phyloP scores from a whole-genome alignment of 1,140 invertebrate genomes.

The Antheraea mylitta region DNA sequence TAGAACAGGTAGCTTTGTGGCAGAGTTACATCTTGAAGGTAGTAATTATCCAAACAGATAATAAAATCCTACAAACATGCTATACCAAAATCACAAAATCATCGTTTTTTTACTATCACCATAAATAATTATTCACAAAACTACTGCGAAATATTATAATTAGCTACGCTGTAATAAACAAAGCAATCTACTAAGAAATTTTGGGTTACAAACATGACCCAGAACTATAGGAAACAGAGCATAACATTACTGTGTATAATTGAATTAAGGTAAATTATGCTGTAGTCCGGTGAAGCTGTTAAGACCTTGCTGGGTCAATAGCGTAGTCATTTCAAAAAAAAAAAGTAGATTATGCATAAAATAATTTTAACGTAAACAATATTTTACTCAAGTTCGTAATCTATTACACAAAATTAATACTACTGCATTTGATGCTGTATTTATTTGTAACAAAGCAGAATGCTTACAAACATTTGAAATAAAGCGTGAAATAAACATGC shows the following conservation, averaged over 20 bases:
- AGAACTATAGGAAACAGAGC: constrained; percentile 65
- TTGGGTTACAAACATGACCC: constrained; percentile 60
- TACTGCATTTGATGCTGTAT: background rate
- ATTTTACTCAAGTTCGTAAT: background rate
- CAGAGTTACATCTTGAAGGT: too few relatives aligned
- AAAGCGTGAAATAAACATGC: constrained; percentile 7
- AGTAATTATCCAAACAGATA: too few relatives aligned
- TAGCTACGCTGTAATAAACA: background rate
- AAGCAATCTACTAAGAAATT: background rate
- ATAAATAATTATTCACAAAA: background rate
- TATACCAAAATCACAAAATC: too few relatives aligned
- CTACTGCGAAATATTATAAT: constrained; percentile 4
- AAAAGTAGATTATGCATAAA: constrained; percentile 2
- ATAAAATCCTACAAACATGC: too few relatives aligned
- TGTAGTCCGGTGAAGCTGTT: too few relatives aligned
- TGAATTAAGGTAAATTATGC: background rate
- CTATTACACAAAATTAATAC: background rate
- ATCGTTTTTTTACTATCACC: too few relatives aligned
- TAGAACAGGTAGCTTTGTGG: too few relatives aligned
- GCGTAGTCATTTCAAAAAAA: too few relatives aligned
- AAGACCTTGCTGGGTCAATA: too few relatives aligned
- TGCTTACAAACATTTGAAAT: background rate
- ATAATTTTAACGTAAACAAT: background rate
- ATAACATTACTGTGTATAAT: constrained; percentile 40
- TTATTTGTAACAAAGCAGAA: background rate